phyloP scores from a whole-genome alignment of 2,113 vertebrate genomes.

The Cyphotilapia sp. region DNA sequence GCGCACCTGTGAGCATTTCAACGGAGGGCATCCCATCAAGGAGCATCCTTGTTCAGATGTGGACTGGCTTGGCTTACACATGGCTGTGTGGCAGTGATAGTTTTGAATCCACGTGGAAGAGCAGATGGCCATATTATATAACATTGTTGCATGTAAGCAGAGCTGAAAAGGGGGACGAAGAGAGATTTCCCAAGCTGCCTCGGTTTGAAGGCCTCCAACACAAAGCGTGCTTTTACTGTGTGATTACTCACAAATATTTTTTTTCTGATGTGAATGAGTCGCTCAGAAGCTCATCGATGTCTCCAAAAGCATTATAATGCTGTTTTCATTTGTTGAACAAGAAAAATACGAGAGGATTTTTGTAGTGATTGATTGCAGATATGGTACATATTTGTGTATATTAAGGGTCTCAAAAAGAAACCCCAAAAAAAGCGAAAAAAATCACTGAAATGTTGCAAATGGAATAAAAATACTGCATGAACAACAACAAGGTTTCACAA shows the following conservation, averaged over 20 bases:
- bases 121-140: constrained; percentile 67
- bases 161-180: constrained; percentile 14
- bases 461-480: not conserved
- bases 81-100: not conserved
- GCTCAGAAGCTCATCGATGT: not conserved
- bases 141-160: constrained; percentile 52
- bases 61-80: not conserved
- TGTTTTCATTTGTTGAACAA: not conserved
- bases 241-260: not conserved
- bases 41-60: not conserved
- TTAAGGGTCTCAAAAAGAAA: not conserved
- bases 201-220: not conserved
- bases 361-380: not conserved
- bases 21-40: not conserved
- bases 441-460: not conserved
- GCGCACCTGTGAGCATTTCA: not conserved
- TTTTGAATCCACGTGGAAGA: constrained; percentile 43
- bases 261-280: not conserved
- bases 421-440: rapidly evolving
- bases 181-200: constrained; percentile 9
- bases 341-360: not conserved
- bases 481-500: not conserved
- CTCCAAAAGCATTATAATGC: not conserved
- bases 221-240: not conserved
- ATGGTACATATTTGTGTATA: not conserved